These are phyloP conservation scores for Cephus rjabovi DNA, from an alignment of 2,888 invertebrate genomes.

Conservation along the genomic window DNA sequence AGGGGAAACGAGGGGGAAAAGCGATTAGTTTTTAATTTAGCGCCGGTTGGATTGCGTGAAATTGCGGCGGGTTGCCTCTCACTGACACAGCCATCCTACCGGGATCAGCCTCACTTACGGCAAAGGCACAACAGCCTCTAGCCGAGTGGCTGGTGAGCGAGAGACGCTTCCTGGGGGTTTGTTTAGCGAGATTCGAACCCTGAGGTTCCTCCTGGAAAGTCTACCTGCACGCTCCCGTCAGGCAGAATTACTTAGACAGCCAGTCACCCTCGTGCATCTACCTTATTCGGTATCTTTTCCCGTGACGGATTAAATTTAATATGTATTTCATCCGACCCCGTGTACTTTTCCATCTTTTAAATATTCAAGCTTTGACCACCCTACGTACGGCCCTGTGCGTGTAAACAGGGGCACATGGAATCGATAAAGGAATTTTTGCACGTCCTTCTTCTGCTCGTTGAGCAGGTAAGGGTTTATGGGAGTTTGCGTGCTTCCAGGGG, in stretches of 20 bases:
- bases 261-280: neutral
- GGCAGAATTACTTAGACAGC: neutral
- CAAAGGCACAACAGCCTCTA: neutral
- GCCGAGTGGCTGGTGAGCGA: neutral
- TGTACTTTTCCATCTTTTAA: no score
- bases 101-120: neutral
- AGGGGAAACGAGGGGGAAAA: constrained; percentile 41
- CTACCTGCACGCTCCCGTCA: constrained; percentile 4
- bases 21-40: constrained; percentile 60
- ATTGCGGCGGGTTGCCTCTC: constrained; percentile 38
- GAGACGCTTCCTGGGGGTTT: constrained; percentile 1
- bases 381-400: no score
- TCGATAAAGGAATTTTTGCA: no score
- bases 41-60: constrained; percentile 54
- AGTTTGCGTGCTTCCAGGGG: constrained; percentile 2
- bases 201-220: neutral
- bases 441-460: no score
- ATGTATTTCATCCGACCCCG: neutral
- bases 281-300: neutral
- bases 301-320: neutral
- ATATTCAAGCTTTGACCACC: no score
- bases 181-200: neutral
- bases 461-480: no score
- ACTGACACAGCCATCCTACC: neutral
- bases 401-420: no score